These are phyloP conservation scores for Astyanax mexicanus DNA, from an alignment of 2,797 vertebrate genomes.

Conservation along the genomic window DNA sequence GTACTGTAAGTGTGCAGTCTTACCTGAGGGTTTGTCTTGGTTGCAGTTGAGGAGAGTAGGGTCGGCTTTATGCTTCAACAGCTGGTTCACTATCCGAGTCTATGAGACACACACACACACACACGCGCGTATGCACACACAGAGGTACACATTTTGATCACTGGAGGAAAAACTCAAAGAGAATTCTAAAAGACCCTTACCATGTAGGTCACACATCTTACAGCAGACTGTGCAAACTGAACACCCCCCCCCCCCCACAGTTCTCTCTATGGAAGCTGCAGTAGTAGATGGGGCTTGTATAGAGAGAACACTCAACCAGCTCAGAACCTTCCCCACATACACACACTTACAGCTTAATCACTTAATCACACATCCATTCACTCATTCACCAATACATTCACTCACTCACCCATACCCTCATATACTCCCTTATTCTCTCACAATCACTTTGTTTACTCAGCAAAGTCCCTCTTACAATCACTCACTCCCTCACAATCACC, in stretches of 20 bases:
- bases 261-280: conserved; percentile 19
- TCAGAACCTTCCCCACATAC: neutral
- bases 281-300: conserved; percentile 27
- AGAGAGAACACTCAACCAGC: neutral
- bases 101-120: conserved; percentile 59
- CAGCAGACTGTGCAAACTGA: conserved; percentile 19
- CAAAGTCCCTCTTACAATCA: neutral
- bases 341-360: no score
- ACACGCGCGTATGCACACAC: no score
- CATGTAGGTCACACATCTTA: conserved; percentile 55
- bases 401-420: neutral
- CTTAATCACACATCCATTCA: no score
- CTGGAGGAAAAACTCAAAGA: conserved; percentile 52
- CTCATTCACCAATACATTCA: neutral
- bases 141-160: conserved; percentile 10
- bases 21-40: conserved; percentile 94
- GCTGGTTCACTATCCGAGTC: conserved; percentile 88
- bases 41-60: conserved; percentile 89
- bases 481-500: neutral
- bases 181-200: conserved; percentile 43
- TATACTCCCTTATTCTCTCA: no score
- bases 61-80: conserved; percentile 86
- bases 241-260: conserved; percentile 27
- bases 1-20: conserved; percentile 49
- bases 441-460: neutral